Conservation (phyloP, 2,888 invertebrate species). For the Prenolepis imparis region DNA sequence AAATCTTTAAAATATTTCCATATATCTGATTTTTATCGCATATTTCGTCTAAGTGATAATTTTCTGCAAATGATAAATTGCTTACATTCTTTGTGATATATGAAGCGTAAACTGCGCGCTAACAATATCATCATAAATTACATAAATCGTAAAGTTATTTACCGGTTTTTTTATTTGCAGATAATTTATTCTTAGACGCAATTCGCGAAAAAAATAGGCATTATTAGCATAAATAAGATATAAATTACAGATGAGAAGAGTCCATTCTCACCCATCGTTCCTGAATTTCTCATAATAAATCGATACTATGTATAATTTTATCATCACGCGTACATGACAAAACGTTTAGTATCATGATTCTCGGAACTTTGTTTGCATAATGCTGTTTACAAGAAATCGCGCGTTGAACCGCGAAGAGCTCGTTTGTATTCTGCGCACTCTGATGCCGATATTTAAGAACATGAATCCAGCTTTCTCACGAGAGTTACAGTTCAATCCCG, state of each 20-base stretch:
- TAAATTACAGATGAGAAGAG: slow-evolving; percentile 15
- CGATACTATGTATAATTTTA: not conserved
- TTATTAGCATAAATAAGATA: not conserved
- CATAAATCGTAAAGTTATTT: slow-evolving; percentile 24
- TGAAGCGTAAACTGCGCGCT: not conserved
- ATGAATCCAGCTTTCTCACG: slow-evolving; percentile 69
- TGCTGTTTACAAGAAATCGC: slow-evolving; percentile 66
- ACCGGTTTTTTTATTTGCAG: not conserved
- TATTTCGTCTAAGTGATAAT: not conserved
- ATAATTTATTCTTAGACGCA: not conserved
- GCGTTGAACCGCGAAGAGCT: slow-evolving; percentile 44
- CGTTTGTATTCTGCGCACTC: slow-evolving; percentile 62
- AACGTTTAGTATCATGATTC: slow-evolving; percentile 56
- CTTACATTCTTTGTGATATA: not conserved
- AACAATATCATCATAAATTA: not conserved
- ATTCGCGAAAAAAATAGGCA: not conserved
- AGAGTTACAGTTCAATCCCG: slow-evolving; percentile 58
- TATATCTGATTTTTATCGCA: not conserved
- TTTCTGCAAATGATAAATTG: not conserved
- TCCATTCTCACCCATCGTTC: not conserved
- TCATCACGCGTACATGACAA: slow-evolving; percentile 44
- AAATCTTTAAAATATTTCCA: not conserved
- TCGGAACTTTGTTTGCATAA: slow-evolving; percentile 60
- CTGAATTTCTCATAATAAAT: slow-evolving; percentile 59
- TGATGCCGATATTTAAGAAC: slow-evolving; percentile 33